A percentile compares a stretch with the other conserved stretches of the same genome.
Conservation (phyloP, 2,797 vertebrate species). For the Triplophysa yarkandensis region DNA sequence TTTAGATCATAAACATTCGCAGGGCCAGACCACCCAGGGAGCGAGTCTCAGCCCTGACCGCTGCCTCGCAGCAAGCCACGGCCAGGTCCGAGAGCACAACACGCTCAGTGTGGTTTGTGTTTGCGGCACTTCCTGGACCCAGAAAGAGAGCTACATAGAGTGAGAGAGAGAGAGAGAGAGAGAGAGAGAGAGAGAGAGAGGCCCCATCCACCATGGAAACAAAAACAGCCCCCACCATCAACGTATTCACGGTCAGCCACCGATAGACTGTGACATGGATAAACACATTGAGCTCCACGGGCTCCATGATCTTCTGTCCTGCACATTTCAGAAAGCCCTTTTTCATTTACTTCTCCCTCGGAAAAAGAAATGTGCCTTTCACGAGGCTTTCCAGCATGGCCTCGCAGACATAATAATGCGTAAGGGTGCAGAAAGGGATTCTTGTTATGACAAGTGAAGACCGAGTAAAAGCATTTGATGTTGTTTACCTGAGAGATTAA, state of each 20-base stretch:
- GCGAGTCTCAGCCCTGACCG: slow-evolving; percentile 60
- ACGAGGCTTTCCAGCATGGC: slow-evolving; percentile 46
- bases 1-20: slow-evolving; percentile 85
- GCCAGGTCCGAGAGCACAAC: slow-evolving; percentile 58
- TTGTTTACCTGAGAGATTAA: slow-evolving; percentile 54
- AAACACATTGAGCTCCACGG: slow-evolving; percentile 58
- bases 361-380: slow-evolving; percentile 61
- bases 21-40: slow-evolving; percentile 81
- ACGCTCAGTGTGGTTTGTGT: slow-evolving; percentile 71
- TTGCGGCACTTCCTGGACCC: slow-evolving; percentile 70
- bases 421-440: slow-evolving; percentile 33
- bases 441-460: slow-evolving; percentile 50
- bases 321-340: slow-evolving; percentile 51
- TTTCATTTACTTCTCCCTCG: slow-evolving; percentile 39
- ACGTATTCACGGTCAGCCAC: slow-evolving; percentile 61
- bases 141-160: slow-evolving; percentile 63
- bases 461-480: slow-evolving; percentile 40
- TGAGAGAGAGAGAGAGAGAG: slow-evolving; percentile 55
- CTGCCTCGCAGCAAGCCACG: slow-evolving; percentile 55
- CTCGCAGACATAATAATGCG: slow-evolving; percentile 53
- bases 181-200: slow-evolving; percentile 55
- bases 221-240: slow-evolving; percentile 63
- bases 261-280: slow-evolving; percentile 67
- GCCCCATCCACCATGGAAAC: slow-evolving; percentile 72
- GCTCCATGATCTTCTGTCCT: slow-evolving; percentile 52